A percentile compares a stretch with the other conserved stretches of the same genome.
Conservation (phyloP, 2,888 invertebrate species). For the Microchrysa polita region DNA sequence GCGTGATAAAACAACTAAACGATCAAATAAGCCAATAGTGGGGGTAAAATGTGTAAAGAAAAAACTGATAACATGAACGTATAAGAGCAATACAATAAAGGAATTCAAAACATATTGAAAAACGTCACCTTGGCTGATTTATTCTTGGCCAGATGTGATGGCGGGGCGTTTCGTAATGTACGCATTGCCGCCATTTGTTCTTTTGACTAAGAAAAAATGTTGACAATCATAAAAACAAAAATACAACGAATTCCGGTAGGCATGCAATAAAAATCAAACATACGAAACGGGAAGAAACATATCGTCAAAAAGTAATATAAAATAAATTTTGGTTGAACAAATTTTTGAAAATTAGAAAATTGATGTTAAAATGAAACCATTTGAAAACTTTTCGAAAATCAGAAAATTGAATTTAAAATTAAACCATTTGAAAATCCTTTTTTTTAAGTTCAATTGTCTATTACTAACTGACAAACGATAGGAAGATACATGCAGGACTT, state of each 20-base stretch:
- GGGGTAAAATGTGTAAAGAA: not conserved
- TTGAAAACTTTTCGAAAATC: too few species aligned
- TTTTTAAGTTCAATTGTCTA: too few species aligned
- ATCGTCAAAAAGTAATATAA: not conserved
- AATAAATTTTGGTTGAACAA: too few species aligned
- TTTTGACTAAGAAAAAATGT: slow-evolving; percentile 48
- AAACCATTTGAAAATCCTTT: too few species aligned
- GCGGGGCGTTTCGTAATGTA: slow-evolving; percentile 84
- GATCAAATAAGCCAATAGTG: not conserved
- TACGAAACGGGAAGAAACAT: not conserved
- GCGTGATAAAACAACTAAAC: too few species aligned
- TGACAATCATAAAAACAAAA: not conserved
- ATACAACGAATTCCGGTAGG: not conserved
- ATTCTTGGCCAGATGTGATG: slow-evolving; percentile 84
- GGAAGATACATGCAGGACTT: too few species aligned
- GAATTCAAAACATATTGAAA: not conserved
- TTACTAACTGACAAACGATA: too few species aligned
- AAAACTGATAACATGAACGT: not conserved
- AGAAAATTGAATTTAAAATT: too few species aligned
- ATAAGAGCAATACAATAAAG: too few species aligned
- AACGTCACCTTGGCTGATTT: slow-evolving; percentile 84
- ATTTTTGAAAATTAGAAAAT: too few species aligned
- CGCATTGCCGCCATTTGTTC: slow-evolving; percentile 72
- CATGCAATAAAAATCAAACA: not conserved
- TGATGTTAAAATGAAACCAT: too few species aligned